Evolutionary conservation across 2,113 vertebrate species (phyloP).

Genomic region (Garra rufa): DNA sequence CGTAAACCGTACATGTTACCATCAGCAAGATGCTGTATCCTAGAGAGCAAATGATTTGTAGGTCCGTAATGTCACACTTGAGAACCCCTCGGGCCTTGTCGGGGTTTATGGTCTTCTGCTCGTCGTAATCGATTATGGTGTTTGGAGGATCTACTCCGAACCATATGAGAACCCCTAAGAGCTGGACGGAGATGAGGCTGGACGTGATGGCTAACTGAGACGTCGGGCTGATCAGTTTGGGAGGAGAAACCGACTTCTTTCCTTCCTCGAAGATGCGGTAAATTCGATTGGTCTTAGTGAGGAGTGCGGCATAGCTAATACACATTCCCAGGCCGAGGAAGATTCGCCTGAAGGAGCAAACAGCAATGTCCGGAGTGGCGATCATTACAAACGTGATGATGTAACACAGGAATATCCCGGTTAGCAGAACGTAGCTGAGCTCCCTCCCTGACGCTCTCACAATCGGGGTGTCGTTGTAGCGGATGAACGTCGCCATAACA

Average conservation of each 20-base stretch:
- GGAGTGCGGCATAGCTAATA: constrained; percentile 93
- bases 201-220: constrained; percentile 94
- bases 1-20: constrained; percentile 98
- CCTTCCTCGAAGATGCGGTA: constrained; percentile 97
- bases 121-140: constrained; percentile 92
- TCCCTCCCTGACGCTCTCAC: constrained; percentile 92
- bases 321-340: constrained; percentile 96
- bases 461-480: constrained; percentile 94
- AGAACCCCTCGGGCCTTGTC: constrained; percentile 88
- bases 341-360: constrained; percentile 91
- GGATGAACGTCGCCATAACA: constrained; percentile 91
- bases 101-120: constrained; percentile 91
- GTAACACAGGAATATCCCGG: constrained; percentile 94
- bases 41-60: constrained; percentile 96
- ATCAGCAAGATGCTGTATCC: constrained; percentile 97
- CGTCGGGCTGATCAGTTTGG: constrained; percentile 91
- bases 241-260: constrained; percentile 92
- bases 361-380: constrained; percentile 87
- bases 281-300: constrained; percentile 97
- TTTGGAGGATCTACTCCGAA: constrained; percentile 93
- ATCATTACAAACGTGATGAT: constrained; percentile 98
- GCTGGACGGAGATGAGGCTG: constrained; percentile 91
- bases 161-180: constrained; percentile 93
- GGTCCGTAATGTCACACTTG: constrained; percentile 96
- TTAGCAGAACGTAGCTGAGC: constrained; percentile 92